Percentiles rank a stretch among this genome's conserved stretches.
Conservation (phyloP, 2,888 invertebrate species). For the Drosophila prolongata region DNA sequence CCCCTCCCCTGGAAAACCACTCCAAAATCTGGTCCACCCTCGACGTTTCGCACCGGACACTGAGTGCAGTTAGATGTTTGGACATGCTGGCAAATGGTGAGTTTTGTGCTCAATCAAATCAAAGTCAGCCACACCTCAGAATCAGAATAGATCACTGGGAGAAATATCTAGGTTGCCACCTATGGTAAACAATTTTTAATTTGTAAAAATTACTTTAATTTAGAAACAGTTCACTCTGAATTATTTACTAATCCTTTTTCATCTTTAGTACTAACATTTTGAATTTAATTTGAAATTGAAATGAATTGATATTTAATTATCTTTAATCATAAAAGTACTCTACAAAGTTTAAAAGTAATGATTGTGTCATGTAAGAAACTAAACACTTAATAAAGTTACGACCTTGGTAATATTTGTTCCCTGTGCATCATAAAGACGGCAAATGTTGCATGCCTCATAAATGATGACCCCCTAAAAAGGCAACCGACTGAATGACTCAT, state of each 20-base stretch:
- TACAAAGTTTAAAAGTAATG: too few species aligned
- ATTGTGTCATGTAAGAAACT: too few species aligned
- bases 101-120: constrained; percentile 42
- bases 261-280: too few species aligned
- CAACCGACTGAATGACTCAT: constrained; percentile 18
- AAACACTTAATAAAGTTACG: too few species aligned
- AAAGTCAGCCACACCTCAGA: constrained; percentile 36
- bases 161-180: background rate
- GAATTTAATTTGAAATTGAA: too few species aligned
- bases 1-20: constrained; percentile 7
- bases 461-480: constrained; percentile 12
- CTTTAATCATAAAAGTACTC: too few species aligned
- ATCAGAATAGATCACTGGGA: constrained; percentile 5
- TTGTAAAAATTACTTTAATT: too few species aligned
- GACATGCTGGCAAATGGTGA: constrained; percentile 28
- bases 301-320: too few species aligned
- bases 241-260: too few species aligned
- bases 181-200: too few species aligned
- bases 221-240: too few species aligned
- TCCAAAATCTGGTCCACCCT: constrained; percentile 20
- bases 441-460: constrained; percentile 25
- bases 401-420: background rate
- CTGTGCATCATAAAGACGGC: constrained; percentile 13
- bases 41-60: constrained; percentile 23
- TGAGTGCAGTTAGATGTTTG: constrained; percentile 34